These are phyloP conservation scores for Rhyacophila evoluta DNA, from an alignment of 2,888 invertebrate species.

Conservation along the genomic window DNA sequence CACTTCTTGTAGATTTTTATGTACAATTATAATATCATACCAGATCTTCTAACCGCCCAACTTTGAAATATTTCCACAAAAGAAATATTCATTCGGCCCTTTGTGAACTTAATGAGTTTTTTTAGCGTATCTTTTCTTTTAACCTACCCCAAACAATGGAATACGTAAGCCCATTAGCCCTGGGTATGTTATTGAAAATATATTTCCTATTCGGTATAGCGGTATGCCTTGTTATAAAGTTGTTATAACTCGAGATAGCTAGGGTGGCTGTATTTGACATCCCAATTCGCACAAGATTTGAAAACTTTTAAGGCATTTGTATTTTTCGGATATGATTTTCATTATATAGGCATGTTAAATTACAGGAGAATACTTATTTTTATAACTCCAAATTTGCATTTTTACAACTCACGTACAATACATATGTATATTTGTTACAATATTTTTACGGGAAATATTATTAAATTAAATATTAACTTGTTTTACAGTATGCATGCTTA, in stretches of 20 bases:
- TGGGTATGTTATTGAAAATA: not conserved
- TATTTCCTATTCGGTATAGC: not conserved
- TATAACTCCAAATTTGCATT: too few relatives aligned
- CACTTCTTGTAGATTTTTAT: too few relatives aligned
- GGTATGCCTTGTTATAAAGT: not conserved
- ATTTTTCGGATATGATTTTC: not conserved
- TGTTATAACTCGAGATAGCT: not conserved
- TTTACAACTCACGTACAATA: too few relatives aligned
- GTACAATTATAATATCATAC: not conserved
- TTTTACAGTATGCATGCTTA: too few relatives aligned
- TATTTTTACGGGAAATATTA: too few relatives aligned
- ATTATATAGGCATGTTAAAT: not conserved
- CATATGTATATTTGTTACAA: too few relatives aligned
- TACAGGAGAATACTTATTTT: too few relatives aligned
- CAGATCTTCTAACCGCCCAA: not conserved
- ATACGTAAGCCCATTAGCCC: constrained; percentile 28
- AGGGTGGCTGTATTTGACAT: not conserved
- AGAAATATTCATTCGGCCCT: not conserved
- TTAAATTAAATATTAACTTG: too few relatives aligned
- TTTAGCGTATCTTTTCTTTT: constrained; percentile 2
- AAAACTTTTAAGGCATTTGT: not conserved
- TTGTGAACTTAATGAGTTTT: constrained; percentile 38
- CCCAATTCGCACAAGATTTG: not conserved
- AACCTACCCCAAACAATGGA: not conserved
- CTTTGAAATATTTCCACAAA: not conserved